Conservation (phyloP, 2,797 vertebrate species). For the Eremophila alpestris region DNA sequence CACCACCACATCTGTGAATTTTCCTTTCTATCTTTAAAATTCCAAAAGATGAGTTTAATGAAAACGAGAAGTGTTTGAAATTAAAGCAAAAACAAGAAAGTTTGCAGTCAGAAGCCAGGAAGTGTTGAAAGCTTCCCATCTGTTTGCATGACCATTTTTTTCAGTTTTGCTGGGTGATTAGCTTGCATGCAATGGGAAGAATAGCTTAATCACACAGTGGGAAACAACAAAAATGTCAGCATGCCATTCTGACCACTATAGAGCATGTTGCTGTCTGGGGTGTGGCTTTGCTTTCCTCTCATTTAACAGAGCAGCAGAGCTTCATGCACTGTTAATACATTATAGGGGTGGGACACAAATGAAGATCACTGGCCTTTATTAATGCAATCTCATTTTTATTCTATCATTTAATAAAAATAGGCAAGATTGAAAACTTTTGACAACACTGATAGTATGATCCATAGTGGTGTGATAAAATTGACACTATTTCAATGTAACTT, state of each 20-base stretch:
- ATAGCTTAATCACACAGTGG: background rate
- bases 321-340: background rate
- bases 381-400: background rate
- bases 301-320: background rate
- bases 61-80: background rate
- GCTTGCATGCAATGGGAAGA: background rate
- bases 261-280: background rate
- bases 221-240: background rate
- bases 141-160: background rate
- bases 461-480: background rate
- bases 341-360: background rate
- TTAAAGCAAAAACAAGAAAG: background rate
- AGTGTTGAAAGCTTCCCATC: background rate
- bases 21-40: conserved; percentile 7
- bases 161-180: background rate
- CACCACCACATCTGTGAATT: background rate
- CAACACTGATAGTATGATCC: background rate
- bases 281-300: background rate
- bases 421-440: conserved; percentile 15
- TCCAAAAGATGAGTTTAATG: background rate
- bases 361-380: background rate
- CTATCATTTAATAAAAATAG: background rate
- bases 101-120: background rate
- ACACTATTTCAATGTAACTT: conserved; percentile 13
- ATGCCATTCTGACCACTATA: background rate